phyloP scores from a whole-genome alignment of 2,797 vertebrate species.

The Anguilla pacifica region DNA sequence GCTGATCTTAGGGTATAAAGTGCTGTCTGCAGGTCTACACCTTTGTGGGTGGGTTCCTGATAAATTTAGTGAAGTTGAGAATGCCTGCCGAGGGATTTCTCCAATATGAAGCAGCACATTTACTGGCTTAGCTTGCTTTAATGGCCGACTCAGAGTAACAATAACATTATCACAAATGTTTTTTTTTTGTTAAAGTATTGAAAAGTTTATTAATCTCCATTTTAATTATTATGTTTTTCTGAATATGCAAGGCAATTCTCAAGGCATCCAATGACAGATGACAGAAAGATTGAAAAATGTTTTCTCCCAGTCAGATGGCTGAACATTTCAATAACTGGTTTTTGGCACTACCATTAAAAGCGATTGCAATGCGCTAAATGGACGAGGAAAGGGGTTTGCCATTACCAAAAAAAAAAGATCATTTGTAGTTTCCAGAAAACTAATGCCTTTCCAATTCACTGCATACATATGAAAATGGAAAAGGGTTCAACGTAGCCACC shows the following conservation, averaged over 20 bases:
- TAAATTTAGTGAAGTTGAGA: neutral
- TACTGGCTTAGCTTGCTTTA: neutral
- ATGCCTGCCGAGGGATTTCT: neutral
- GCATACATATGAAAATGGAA: neutral
- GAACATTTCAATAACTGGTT: neutral
- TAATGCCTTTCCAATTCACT: neutral
- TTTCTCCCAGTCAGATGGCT: neutral
- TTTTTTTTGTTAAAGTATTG: neutral
- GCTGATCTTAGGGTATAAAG: slow-evolving; percentile 24
- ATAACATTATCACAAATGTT: neutral
- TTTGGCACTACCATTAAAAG: neutral
- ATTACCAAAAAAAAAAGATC: too few species aligned
- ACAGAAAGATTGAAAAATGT: slow-evolving; percentile 21
- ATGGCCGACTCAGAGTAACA: neutral
- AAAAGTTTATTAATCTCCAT: neutral
- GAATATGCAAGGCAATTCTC: neutral
- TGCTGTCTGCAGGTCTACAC: slow-evolving; percentile 36
- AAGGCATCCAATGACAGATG: neutral
- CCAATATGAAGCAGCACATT: neutral
- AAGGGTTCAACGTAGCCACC: neutral
- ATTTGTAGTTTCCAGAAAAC: too few species aligned
- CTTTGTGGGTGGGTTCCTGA: neutral
- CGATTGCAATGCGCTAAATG: too few species aligned
- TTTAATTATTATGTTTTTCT: neutral
- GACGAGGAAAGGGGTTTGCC: too few species aligned